Evolutionary conservation across 1,140 invertebrate species (phyloP).

Genomic region (Aradophagus sp.): DNA sequence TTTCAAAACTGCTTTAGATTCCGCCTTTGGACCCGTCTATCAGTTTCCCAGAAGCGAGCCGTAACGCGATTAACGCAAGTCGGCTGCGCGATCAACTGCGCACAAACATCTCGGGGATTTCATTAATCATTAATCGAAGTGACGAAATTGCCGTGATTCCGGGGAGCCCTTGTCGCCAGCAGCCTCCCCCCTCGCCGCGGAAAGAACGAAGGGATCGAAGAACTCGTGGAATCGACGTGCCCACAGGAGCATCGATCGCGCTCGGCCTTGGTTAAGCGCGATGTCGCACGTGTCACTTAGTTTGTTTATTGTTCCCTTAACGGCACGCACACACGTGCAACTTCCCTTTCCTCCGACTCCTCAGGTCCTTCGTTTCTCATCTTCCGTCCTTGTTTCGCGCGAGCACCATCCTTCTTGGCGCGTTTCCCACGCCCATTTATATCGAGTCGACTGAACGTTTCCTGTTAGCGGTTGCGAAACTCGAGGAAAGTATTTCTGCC

Average conservation of each 20-base stretch:
- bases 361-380: neutral
- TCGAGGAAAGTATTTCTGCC: constrained; percentile 12
- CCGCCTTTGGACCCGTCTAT: no score
- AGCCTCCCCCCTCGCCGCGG: constrained; percentile 7
- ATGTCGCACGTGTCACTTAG: constrained; percentile 45
- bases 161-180: constrained; percentile 20
- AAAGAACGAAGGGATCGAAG: constrained; percentile 42
- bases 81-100: no score
- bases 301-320: constrained; percentile 54
- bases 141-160: constrained; percentile 12
- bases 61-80: no score
- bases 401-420: constrained; percentile 5
- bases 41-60: no score
- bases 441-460: constrained; percentile 23
- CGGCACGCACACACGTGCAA: constrained; percentile 13
- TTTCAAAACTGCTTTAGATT: no score
- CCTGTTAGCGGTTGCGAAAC: constrained; percentile 23
- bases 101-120: no score
- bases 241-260: constrained; percentile 49
- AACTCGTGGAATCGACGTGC: constrained; percentile 25
- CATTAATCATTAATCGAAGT: constrained; percentile 9
- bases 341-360: no score
- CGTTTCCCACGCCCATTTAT: constrained; percentile 22
- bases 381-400: neutral
- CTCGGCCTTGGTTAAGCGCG: constrained; percentile 49